Evolutionary conservation across 2,797 vertebrate species (phyloP).

Genomic region (Austrolebias charrua): DNA sequence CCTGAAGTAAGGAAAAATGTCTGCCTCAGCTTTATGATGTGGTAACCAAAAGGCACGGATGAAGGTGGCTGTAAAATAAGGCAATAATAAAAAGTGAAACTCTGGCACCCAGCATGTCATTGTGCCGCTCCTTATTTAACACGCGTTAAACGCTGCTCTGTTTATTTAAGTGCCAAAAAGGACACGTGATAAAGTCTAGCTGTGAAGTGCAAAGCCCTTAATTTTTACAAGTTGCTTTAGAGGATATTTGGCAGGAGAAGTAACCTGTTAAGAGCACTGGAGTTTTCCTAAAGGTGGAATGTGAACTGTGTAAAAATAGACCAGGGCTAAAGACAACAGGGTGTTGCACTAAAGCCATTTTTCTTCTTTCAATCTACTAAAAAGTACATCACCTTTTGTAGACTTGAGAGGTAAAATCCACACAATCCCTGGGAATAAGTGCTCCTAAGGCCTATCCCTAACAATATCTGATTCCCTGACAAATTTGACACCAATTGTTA

Average conservation of each 20-base stretch:
- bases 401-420: constrained; percentile 14
- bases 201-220: constrained; percentile 65
- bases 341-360: constrained; percentile 37
- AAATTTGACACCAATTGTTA: constrained; percentile 60
- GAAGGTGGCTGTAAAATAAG: constrained; percentile 81
- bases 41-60: constrained; percentile 79
- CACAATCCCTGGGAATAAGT: constrained; percentile 28
- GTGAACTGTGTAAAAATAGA: constrained; percentile 44
- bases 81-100: constrained; percentile 55
- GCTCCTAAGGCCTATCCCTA: constrained; percentile 21
- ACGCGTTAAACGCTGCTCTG: constrained; percentile 51
- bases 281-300: constrained; percentile 41
- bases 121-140: constrained; percentile 70
- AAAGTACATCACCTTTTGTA: constrained; percentile 9
- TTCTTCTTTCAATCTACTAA: constrained; percentile 9
- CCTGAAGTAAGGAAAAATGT: constrained; percentile 85
- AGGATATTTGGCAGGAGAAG: constrained; percentile 56
- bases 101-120: constrained; percentile 67
- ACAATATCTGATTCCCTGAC: constrained; percentile 49
- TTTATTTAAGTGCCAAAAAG: constrained; percentile 76
- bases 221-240: constrained; percentile 67
- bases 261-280: constrained; percentile 34
- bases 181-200: constrained; percentile 72
- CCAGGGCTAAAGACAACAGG: constrained; percentile 33
- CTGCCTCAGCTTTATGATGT: constrained; percentile 89